A percentile compares a stretch with the other conserved stretches of the same genome.
Conservation (phyloP, 2,797 vertebrate species). For the Pipistrellus pipistrellus region DNA sequence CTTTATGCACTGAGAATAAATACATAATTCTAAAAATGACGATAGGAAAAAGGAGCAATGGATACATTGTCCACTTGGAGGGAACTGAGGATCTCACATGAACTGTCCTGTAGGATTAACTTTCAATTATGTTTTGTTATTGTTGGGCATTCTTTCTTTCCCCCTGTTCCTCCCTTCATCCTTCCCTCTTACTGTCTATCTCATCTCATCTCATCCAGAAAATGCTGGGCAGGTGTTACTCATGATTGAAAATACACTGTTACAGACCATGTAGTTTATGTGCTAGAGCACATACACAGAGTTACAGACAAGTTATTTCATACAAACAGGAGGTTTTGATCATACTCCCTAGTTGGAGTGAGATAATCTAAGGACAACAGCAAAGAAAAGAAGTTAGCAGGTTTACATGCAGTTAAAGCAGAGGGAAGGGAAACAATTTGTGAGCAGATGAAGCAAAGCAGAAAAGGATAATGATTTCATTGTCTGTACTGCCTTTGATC, state of each 20-base stretch:
- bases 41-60: background rate
- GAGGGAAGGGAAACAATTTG: background rate
- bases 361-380: constrained; percentile 49
- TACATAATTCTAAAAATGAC: background rate
- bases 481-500: constrained; percentile 28
- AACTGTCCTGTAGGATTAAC: background rate
- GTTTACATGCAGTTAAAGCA: background rate
- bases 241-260: constrained; percentile 72
- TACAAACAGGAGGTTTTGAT: constrained; percentile 65
- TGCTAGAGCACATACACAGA: constrained; percentile 65
- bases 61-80: background rate
- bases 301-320: constrained; percentile 82
- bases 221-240: constrained; percentile 35
- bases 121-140: background rate
- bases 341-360: constrained; percentile 49
- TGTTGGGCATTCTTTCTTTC: background rate
- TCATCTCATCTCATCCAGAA: constrained; percentile 41
- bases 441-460: background rate
- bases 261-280: constrained; percentile 75
- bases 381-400: constrained; percentile 31
- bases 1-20: constrained; percentile 4
- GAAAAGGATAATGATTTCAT: background rate
- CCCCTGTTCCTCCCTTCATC: no score
- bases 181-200: background rate
- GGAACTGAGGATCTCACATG: background rate